These are phyloP conservation scores for Macroglossus sobrinus DNA, from an alignment of 2,113 vertebrate species.

Conservation along the genomic window DNA sequence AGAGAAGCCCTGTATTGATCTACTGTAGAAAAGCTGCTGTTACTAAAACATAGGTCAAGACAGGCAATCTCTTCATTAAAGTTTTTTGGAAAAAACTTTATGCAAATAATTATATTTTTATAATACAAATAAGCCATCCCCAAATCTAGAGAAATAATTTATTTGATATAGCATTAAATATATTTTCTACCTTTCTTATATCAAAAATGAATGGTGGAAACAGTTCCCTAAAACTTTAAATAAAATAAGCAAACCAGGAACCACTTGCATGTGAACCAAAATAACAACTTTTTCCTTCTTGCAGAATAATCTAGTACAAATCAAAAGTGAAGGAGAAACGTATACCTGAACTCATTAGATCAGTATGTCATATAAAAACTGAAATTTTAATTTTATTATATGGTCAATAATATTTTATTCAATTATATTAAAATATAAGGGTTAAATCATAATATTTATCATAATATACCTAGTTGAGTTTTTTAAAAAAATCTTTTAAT, in stretches of 20 bases:
- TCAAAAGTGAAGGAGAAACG: not conserved
- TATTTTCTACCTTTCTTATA: not conserved
- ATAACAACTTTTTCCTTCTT: not conserved
- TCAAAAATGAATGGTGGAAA: not conserved
- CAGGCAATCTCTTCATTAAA: not conserved
- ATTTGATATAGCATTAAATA: not conserved
- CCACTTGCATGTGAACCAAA: not conserved
- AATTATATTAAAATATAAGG: not conserved
- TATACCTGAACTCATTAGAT: not conserved
- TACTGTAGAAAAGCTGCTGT: not conserved
- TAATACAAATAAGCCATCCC: not conserved
- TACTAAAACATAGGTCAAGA: not conserved
- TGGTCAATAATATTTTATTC: not conserved
- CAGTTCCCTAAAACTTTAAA: not conserved
- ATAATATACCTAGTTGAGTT: not conserved
- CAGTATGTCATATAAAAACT: not conserved
- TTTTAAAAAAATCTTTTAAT: not conserved
- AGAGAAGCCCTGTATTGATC: not conserved
- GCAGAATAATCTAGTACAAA: not conserved
- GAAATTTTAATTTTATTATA: not conserved
- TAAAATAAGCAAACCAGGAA: not conserved
- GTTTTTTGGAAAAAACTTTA: not conserved
- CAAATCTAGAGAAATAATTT: not conserved
- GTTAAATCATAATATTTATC: too few species aligned
- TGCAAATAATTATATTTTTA: not conserved